Percentiles rank a stretch among this genome's conserved stretches.
Evolutionary conservation across 2,797 vertebrate genomes (phyloP).

Genomic region (Pseudomugil gertrudae): DNA sequence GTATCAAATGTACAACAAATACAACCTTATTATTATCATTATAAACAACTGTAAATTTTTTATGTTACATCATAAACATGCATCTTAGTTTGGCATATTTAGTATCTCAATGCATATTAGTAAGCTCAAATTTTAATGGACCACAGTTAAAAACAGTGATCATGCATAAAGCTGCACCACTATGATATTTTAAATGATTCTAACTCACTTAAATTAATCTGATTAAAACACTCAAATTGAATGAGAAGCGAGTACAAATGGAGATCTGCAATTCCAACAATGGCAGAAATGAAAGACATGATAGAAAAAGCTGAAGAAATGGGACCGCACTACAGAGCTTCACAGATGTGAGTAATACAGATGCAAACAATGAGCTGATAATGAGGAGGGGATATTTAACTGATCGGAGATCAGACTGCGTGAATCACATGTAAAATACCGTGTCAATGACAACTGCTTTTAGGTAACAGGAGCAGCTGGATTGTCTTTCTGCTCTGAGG

Average conservation of each 20-base stretch:
- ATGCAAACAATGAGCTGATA: constrained; percentile 49
- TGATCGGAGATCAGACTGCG: constrained; percentile 27
- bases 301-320: constrained; percentile 37
- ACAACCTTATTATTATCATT: not conserved
- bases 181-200: not conserved
- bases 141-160: not conserved
- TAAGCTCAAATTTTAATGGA: not conserved
- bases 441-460: constrained; percentile 79
- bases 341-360: constrained; percentile 29
- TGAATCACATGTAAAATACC: constrained; percentile 77
- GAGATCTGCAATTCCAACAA: constrained; percentile 31
- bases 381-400: constrained; percentile 28
- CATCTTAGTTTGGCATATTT: constrained; percentile 11
- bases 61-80: constrained; percentile 31
- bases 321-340: constrained; percentile 31
- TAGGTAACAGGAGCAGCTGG: constrained; percentile 89
- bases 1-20: not conserved
- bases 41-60: constrained; percentile 9
- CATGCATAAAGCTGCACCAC: not conserved
- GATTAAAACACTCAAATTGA: not conserved
- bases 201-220: not conserved
- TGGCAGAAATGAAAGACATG: constrained; percentile 39
- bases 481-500: constrained; percentile 94
- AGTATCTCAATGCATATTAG: not conserved
- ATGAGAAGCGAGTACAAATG: constrained; percentile 24